Evolutionary conservation across 2,113 vertebrate species (phyloP).

Genomic region (Elephantulus edwardii): DNA sequence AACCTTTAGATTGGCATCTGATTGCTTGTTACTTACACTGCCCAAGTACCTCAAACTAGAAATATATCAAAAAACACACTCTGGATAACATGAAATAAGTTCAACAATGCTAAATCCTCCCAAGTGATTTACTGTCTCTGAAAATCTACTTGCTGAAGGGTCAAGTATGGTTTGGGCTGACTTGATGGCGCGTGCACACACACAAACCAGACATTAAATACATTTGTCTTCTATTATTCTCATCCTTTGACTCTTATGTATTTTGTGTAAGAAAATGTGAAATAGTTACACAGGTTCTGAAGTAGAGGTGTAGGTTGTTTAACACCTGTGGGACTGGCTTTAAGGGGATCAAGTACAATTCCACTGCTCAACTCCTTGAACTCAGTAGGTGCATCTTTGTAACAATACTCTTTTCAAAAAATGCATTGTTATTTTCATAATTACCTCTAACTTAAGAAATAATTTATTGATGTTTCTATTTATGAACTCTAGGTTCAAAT

Average conservation of each 20-base stretch:
- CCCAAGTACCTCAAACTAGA: too few species aligned
- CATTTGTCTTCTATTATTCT: slow-evolving; percentile 17
- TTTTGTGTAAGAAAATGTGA: neutral
- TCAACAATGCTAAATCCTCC: too few species aligned
- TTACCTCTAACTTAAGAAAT: slow-evolving; percentile 13
- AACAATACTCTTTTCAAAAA: neutral
- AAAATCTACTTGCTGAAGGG: too few species aligned
- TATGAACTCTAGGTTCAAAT: slow-evolving; percentile 33
- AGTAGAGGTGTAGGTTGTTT: neutral
- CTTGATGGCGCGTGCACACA: too few species aligned
- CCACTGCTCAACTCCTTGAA: neutral
- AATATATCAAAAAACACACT: too few species aligned
- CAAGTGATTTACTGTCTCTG: too few species aligned
- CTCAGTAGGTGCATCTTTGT: neutral
- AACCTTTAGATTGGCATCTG: too few species aligned
- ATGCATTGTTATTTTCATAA: slow-evolving; percentile 28
- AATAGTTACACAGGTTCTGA: neutral
- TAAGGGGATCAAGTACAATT: neutral
- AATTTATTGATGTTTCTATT: slow-evolving; percentile 41
- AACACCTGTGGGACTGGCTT: neutral
- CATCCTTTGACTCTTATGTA: neutral
- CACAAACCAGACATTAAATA: too few species aligned
- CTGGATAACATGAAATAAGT: too few species aligned
- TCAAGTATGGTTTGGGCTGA: too few species aligned
- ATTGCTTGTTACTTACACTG: too few species aligned